Base-by-base conservation (phyloP, 2,888 invertebrate species). In the Drosophila meridionalis region DNA sequence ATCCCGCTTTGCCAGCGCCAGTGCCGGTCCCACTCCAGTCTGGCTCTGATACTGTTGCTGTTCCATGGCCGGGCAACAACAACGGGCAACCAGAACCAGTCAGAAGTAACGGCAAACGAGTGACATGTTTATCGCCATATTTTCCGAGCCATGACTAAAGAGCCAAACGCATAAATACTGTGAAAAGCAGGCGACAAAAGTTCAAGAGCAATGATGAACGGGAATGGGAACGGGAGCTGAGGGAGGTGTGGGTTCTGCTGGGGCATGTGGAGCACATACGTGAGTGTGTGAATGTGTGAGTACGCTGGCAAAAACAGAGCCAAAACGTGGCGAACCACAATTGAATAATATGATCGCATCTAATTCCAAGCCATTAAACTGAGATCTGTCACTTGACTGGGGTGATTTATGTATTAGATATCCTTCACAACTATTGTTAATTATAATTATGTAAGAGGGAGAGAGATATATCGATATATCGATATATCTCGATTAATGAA, bases 91-190 rank as follows among this genome's bases (percentile, higher is more conserved):
- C 34, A 73, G 61, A 70, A 62, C 66, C 55, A 78, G 73, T 70
- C 69, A 73, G 38, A 73, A 73, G 79, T 68, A 77, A 69, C 70
- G 67, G 61, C 80, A 73, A 69, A 74, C 69, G 78, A 80, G 71
- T 78, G 87, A 87, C 87, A 87, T 85, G 87, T 87, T 85, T 85
- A 85, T 85, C 84, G 84, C 84, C 87, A 87, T 87, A 87, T 85
- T 87, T 80, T 87, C 76, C 82, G 72, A 82, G 84, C 87, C 84
- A 87, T 82, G 87, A 80, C 85, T 85, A 87, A 85, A 85, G 85
- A 85, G 78, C 73, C 76, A 78, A 77, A 80, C 73, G 73, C 87
- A 85, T 87, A 87, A 85, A 87, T 84, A 78, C 80, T 76, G 63
- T 64, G 78, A 75, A 80, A 78, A 75, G 78, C 84, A 71, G 84